Conservation (phyloP, 2,797 vertebrate genomes). For the Synaphobranchus kaupii region DNA sequence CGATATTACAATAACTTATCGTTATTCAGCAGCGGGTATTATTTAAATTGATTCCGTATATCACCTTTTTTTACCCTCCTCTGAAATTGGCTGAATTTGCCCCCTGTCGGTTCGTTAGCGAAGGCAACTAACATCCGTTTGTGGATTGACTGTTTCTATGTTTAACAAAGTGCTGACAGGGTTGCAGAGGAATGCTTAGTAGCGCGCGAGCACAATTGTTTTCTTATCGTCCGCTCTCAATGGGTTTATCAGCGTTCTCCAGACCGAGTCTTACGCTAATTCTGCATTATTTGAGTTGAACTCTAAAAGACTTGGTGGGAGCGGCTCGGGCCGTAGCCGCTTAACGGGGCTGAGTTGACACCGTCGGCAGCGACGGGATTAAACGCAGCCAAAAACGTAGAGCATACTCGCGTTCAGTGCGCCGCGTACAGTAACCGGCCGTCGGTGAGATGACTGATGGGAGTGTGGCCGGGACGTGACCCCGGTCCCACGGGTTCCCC, state of each 20-base stretch:
- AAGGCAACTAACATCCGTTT: background rate
- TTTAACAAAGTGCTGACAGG: background rate
- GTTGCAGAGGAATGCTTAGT: background rate
- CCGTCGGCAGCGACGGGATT: conserved; percentile 18
- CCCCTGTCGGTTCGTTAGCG: background rate
- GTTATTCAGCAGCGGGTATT: background rate
- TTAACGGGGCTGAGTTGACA: conserved; percentile 10
- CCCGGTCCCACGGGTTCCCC: background rate
- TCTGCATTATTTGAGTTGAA: background rate
- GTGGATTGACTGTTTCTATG: background rate
- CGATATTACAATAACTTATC: background rate
- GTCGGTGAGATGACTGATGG: background rate
- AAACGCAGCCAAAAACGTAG: background rate
- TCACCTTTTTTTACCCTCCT: background rate
- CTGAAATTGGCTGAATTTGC: background rate
- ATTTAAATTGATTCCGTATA: background rate
- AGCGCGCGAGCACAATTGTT: background rate
- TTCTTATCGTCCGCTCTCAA: background rate
- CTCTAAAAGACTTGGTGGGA: background rate
- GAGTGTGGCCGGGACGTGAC: background rate
- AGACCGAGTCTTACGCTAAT: background rate
- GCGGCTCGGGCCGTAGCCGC: background rate
- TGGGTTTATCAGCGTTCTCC: background rate
- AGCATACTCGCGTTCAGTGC: background rate
- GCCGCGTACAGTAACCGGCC: background rate